phyloP scores from a whole-genome alignment of 2,797 vertebrate species.

The Anguilla marmorata region DNA sequence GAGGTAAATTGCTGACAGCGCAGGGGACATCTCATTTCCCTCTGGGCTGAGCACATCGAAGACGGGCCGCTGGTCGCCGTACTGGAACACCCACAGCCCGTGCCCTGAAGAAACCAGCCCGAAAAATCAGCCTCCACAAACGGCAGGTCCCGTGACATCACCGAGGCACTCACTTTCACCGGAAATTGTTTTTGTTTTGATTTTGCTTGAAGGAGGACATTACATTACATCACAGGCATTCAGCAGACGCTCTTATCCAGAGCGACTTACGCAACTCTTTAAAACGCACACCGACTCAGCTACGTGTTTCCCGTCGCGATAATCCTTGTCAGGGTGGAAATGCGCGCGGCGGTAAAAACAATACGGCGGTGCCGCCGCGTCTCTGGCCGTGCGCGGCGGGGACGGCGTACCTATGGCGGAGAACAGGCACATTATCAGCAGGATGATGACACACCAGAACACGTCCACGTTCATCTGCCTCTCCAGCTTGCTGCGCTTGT shows the following conservation, averaged over 20 bases:
- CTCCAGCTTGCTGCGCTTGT: constrained; percentile 96
- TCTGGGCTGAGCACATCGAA: constrained; percentile 89
- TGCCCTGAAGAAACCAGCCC: constrained; percentile 76
- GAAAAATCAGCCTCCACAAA: background rate
- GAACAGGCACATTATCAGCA: constrained; percentile 91
- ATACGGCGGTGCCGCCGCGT: no score
- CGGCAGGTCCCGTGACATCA: background rate
- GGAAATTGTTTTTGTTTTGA: background rate
- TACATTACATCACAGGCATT: no score
- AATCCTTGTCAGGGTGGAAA: no score
- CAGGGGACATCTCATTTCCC: constrained; percentile 83
- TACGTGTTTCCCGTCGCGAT: no score
- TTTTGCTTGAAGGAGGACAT: background rate
- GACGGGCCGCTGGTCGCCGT: constrained; percentile 84
- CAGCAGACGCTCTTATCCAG: no score
- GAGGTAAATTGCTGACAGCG: constrained; percentile 86
- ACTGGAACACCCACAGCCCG: constrained; percentile 88
- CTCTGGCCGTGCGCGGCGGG: background rate
- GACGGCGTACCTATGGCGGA: constrained; percentile 85
- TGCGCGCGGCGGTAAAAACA: no score
- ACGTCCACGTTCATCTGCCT: constrained; percentile 93
- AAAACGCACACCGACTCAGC: no score
- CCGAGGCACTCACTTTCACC: background rate
- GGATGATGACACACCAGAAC: constrained; percentile 96
- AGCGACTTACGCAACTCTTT: no score